Evolutionary conservation across 2,113 vertebrate species (phyloP).

Genomic region (Blennius ocellaris): DNA sequence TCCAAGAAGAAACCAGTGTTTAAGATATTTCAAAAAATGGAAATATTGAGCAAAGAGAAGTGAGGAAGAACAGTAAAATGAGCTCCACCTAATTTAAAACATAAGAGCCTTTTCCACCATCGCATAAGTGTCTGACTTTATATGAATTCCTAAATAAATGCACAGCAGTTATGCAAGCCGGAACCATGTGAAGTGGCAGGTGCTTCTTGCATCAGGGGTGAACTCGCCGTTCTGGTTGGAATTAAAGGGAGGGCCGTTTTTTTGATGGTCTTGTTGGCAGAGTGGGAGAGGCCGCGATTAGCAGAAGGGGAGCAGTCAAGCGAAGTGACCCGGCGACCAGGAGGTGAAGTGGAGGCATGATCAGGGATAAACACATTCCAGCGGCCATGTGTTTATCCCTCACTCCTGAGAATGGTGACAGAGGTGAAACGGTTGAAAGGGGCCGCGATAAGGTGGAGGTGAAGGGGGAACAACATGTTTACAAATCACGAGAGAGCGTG

Average conservation of each 20-base stretch:
- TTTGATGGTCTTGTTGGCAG: not conserved
- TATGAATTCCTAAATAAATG: not conserved
- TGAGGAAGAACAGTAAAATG: no score
- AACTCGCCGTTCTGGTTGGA: not conserved
- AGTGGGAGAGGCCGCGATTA: no score
- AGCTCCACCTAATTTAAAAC: no score
- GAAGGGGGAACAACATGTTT: no score
- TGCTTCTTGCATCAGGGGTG: not conserved
- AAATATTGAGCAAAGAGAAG: no score
- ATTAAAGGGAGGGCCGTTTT: not conserved
- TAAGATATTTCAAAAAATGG: no score
- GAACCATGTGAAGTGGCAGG: not conserved
- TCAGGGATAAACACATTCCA: conserved; percentile 48
- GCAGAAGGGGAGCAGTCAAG: not conserved
- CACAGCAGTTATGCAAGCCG: not conserved
- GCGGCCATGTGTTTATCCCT: conserved; percentile 27
- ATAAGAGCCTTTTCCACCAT: no score
- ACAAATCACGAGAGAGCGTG: no score
- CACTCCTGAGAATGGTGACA: conserved; percentile 4
- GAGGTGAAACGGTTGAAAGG: not conserved
- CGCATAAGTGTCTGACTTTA: not conserved
- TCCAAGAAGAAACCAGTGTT: no score
- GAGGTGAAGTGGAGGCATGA: conserved; percentile 10
- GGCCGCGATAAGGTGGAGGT: no score
- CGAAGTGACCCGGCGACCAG: conserved; percentile 11